Conservation (phyloP, 2,888 invertebrate genomes). For the Adelphocoris suturalis region DNA sequence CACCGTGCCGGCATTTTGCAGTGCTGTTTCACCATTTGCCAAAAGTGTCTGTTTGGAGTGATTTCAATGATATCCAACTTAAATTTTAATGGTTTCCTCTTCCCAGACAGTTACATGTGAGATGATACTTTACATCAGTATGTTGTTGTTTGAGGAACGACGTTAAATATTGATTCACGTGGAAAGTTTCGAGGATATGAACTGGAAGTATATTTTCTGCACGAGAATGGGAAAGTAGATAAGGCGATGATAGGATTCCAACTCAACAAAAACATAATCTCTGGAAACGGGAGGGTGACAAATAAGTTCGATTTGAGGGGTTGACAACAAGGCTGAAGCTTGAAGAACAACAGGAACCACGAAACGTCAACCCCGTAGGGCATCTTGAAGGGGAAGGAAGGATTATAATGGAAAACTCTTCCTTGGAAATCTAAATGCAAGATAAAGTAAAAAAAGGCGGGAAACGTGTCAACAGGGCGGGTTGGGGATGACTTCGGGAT, state of each 20-base stretch:
- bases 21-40: too few species aligned
- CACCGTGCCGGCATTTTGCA: too few species aligned
- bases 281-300: not conserved
- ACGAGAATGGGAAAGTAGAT: too few species aligned
- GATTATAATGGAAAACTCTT: slow-evolving; percentile 33
- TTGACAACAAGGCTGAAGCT: not conserved
- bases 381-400: slow-evolving; percentile 44
- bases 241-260: not conserved
- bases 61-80: too few species aligned
- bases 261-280: not conserved
- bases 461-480: slow-evolving; percentile 36
- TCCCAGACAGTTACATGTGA: too few species aligned
- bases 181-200: too few species aligned
- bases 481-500: slow-evolving; percentile 56
- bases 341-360: slow-evolving; percentile 12
- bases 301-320: not conserved
- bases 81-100: too few species aligned
- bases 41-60: too few species aligned
- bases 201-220: too few species aligned
- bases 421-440: slow-evolving; percentile 45
- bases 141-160: too few species aligned
- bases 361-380: slow-evolving; percentile 50
- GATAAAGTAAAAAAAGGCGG: slow-evolving; percentile 28
- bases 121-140: too few species aligned
- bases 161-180: too few species aligned